Base-by-base conservation (phyloP, 2,888 invertebrate species). In the Drosophila subsilvestris region DNA sequence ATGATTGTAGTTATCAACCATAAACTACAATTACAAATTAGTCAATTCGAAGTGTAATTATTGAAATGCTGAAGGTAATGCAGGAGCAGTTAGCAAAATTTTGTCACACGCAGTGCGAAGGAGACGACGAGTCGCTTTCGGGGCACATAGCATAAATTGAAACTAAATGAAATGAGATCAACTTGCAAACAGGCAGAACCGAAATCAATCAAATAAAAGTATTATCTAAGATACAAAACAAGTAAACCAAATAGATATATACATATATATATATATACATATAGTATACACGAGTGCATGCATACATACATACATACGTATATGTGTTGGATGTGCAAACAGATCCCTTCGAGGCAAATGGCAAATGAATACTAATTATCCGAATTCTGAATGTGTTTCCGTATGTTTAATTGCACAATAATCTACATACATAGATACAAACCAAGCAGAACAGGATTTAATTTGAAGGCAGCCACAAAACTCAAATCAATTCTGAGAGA, bases 191-290 rank as follows among this genome's bases (percentile, higher is more conserved):
- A 88, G 76, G 74, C 79, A 88, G 90, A 90, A 89, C 86, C 86
- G 83, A 82, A 90, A 88, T 89, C 90, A 90, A 90, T 90, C 90
- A 90, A 89, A 89, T 80, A 79, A 79, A 90, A 90, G 90, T 90
- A 90, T 90, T 90, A 90, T 80, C 78, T 88, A 88, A 81, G 88
- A 74, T 78, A 84, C 74, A 71, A 74, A 73, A 74, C 63, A 76
- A 70, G 76, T 70, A 78, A 47, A 45, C 68, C 73, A 70, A 76
- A 68, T 58, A 67, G 42, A 62, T n/a, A 51, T 49, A 63, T 54
- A 56, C 45, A 66, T 44, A 55, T 54, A 56, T 49, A 66, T 44
- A 55, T 51, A 44, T 57, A 54, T 17, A 45, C 29, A 48, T 14
- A 49, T 17, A 42, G 43, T 44, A 58, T 10, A 50, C 27, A 55